Percentiles rank a stretch among this genome's conserved stretches.
phyloP scores from a whole-genome alignment of 2,113 vertebrate species.

The Myrmecobius fasciatus region DNA sequence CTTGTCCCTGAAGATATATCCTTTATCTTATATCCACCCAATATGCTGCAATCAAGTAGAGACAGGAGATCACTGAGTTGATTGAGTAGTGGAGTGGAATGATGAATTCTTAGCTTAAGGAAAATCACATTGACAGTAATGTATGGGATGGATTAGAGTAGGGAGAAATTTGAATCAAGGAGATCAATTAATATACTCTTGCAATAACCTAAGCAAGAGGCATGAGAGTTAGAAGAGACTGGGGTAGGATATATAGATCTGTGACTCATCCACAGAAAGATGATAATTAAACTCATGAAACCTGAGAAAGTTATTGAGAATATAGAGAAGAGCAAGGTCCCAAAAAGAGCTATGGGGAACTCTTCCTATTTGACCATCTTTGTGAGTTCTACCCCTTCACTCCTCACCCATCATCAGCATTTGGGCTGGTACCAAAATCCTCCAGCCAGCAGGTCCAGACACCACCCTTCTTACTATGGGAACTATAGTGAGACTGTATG shows the following conservation, averaged over 20 bases:
- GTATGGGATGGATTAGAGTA: not conserved
- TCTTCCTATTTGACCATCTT: too few relatives aligned
- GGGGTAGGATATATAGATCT: too few relatives aligned
- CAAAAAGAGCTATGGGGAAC: too few relatives aligned
- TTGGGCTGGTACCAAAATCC: too few relatives aligned
- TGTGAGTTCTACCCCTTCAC: too few relatives aligned
- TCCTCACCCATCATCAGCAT: too few relatives aligned
- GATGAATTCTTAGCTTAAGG: not conserved
- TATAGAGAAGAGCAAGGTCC: too few relatives aligned
- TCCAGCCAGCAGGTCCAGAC: too few relatives aligned
- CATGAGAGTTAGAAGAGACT: too few relatives aligned
- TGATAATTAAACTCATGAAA: too few relatives aligned
- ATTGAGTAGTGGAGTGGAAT: not conserved
- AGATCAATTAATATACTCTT: not conserved
- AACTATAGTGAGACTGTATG: not conserved
- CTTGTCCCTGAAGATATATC: not conserved
- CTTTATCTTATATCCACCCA: not conserved
- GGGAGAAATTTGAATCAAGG: not conserved
- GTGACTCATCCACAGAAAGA: too few relatives aligned
- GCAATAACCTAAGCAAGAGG: not conserved
- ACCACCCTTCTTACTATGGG: not conserved
- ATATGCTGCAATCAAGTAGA: not conserved
- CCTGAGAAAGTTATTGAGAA: too few relatives aligned
- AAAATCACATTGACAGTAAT: not conserved
- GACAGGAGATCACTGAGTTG: not conserved